Conservation (phyloP, 1,140 invertebrate species). For the Leptinotarsa defecta region DNA sequence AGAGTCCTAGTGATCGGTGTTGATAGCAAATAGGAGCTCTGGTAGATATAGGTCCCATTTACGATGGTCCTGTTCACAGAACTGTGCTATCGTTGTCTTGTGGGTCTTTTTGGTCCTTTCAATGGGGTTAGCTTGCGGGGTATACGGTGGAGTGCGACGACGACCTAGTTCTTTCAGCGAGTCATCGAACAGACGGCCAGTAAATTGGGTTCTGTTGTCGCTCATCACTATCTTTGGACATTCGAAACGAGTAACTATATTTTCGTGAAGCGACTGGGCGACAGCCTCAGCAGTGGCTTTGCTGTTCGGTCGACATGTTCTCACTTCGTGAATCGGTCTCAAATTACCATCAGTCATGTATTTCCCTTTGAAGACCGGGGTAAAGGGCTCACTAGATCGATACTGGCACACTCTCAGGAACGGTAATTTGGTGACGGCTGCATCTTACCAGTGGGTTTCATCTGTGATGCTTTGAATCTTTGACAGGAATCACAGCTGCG, state of each 20-base stretch:
- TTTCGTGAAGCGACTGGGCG: too few relatives aligned
- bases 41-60: constrained; percentile 49
- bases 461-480: constrained; percentile 47
- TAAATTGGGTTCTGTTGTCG: neutral
- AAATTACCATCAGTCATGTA: constrained; percentile 50
- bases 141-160: constrained; percentile 48
- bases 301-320: neutral
- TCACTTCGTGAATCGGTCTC: constrained; percentile 39
- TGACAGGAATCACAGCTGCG: constrained; percentile 42
- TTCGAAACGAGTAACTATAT: too few relatives aligned
- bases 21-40: too few relatives aligned
- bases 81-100: constrained; percentile 50
- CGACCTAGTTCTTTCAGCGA: neutral
- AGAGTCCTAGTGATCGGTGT: too few relatives aligned
- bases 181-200: neutral
- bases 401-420: constrained; percentile 50
- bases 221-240: too few relatives aligned
- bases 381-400: constrained; percentile 56
- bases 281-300: neutral
- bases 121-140: constrained; percentile 54
- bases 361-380: constrained; percentile 50
- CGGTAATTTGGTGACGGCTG: constrained; percentile 33
- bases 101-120: constrained; percentile 55
- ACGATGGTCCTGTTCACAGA: constrained; percentile 51
- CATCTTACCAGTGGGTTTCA: constrained; percentile 48